phyloP scores from a whole-genome alignment of 2,888 invertebrate species.

The Poecilobothrus nobilitatus region DNA sequence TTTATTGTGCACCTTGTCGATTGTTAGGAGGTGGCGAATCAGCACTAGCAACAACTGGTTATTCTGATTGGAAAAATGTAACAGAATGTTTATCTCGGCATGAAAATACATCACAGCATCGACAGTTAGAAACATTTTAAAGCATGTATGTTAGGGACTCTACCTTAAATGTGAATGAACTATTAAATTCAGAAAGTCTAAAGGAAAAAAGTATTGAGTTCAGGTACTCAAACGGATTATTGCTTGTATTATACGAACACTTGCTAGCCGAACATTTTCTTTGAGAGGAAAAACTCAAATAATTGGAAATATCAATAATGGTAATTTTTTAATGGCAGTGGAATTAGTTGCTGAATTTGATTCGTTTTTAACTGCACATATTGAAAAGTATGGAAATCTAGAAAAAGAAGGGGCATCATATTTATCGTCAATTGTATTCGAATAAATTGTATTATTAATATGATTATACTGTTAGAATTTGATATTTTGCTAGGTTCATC shows the following conservation, averaged over 20 bases:
- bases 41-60: too few relatives aligned
- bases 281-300: slow-evolving; percentile 8
- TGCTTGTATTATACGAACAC: slow-evolving; percentile 9
- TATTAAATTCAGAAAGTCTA: slow-evolving; percentile 9
- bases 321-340: slow-evolving; percentile 9
- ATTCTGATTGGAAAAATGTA: too few relatives aligned
- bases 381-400: slow-evolving; percentile 10
- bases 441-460: slow-evolving; percentile 8
- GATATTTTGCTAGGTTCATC: slow-evolving; percentile 1
- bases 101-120: slow-evolving; percentile 5
- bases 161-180: too few relatives aligned
- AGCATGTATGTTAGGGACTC: slow-evolving; percentile 7
- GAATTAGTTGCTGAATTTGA: slow-evolving; percentile 10
- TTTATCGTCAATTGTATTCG: slow-evolving; percentile 8
- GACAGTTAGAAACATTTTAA: slow-evolving; percentile 10
- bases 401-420: slow-evolving; percentile 2
- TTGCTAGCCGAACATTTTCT: too few relatives aligned
- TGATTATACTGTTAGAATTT: background rate
- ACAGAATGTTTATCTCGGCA: too few relatives aligned
- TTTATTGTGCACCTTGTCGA: too few relatives aligned
- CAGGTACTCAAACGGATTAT: slow-evolving; percentile 8
- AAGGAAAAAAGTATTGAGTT: slow-evolving; percentile 10
- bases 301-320: slow-evolving; percentile 7
- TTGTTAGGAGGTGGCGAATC: too few relatives aligned
- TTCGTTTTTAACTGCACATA: slow-evolving; percentile 9